Base-by-base conservation (phyloP, 2,888 invertebrate species). In the Mesochorus sp. region DNA sequence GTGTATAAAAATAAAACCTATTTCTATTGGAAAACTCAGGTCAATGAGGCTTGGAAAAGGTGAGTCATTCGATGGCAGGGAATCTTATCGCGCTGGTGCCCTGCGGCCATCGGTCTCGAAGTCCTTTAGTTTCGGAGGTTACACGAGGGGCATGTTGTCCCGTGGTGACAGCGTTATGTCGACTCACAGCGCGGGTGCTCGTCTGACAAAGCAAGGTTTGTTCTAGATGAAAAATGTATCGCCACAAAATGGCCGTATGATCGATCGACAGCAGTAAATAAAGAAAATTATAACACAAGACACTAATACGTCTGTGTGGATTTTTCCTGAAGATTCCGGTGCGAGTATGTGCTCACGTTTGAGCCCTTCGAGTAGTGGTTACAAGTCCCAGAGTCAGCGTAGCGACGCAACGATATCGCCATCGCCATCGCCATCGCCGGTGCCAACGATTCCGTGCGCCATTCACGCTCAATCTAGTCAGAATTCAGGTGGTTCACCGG, bases 121-220 rank as follows among this genome's bases (percentile, higher is more conserved):
- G 90, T 96, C 97, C 61, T 97, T 96, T 92, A 97, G 97, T 91
- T 98, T 97, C 87, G 97, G 96, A 8, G 97, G 96, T 1, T 96
- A 96, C 88, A 94, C 94, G 10, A 94, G 92, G 26, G 91, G 92
- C 12, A 91, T 92, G 84, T 91, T 92, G 81, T 92, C 93, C 21
- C 92, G 95, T 31, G 94, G 94, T 5, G 95, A 95, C 85, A 94
- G 94, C 83, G 92, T 93, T 39, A 92, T 93, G 80, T 94, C 94
- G 17, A 94, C 93, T 31, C 94, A 94, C 85, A 94, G 94, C 86
- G 93, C 93, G 6, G 93, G 93, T 10, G 91, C 93, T 28, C 92
- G 96, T 72, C 93, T 96, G 61, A 95, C 95, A 79, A 95, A 96
- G 87, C 96, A 97, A 93, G 95, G 95, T 95, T 83, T 78, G 82